Base-by-base conservation (phyloP, 2,888 invertebrate species). In the Cantharis rufa region DNA sequence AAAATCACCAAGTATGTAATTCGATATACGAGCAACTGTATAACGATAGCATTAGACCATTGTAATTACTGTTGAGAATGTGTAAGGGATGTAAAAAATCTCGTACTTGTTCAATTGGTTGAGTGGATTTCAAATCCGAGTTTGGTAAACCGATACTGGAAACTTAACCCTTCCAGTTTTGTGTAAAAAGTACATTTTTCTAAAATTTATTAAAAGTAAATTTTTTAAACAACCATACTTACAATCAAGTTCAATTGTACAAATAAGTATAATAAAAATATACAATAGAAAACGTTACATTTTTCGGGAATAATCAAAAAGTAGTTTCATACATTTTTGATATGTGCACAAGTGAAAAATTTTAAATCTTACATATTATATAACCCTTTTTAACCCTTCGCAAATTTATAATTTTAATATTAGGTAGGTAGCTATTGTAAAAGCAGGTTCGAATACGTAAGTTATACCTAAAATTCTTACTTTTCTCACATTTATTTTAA, bases 31-130 rank as follows among this genome's bases (percentile, higher is more conserved):
- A 80, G 80, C 82, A 83, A 83, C 82, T 82, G 83, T 81, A 83
- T 83, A 84, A 83, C 81, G 82, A 80, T 79, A 80, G 82, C 81
- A 83, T 82, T 82, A 80, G 82, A 82, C 83, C 83, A 81, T 83
- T 81, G 76, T 79, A 81, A 81, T 80, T 80, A 78, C 79, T 78
- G 76, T 71, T 70, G 74, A 77, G 74, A 76, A 80, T 77, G 80
- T 79, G 79, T 74, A 79, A 81, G 79, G 79, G 80, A 79, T 76
- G 80, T 80, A 80, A 80, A 81, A 81, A 79, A 75, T 76, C 71
- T 79, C 70, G 79, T 79, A 80, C 74, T 80, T 79, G 81, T 79
- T 81, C 78, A 80, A 79, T 79, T 82, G 82, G 81, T 82, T 81
- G 76, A 80, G 81, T 79, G 82, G 80, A 77, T 76, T 78, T 78